Base-by-base conservation (phyloP, 2,797 vertebrate genomes). In the Xyrichtys novacula region DNA sequence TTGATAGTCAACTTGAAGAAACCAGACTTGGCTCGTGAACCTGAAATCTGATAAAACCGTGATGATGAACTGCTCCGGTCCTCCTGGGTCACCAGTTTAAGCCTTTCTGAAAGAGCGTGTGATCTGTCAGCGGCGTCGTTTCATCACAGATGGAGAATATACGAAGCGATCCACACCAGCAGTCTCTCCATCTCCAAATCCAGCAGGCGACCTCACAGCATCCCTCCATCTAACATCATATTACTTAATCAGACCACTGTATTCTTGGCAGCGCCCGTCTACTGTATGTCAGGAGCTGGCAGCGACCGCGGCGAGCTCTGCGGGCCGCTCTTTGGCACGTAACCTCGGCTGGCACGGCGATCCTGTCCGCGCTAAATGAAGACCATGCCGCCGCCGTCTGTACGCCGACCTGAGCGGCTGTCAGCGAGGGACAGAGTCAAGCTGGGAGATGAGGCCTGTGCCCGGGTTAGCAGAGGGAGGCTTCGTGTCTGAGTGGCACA, bases 251-350 rank as follows among this genome's bases (percentile, higher is more conserved):
- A 79, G 42, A 47, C 47, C 53, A 10, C 38, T 57, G 68, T 74
- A 73, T 73, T 78, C 70, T 58, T 88, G 85, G 84, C 82, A 64
- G 20, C 11, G 3, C 64, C 67, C 68, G 65, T 83, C 77, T 83
- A 77, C 85, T 86, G 82, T 84, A 84, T 86, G 81, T 81, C 76
- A 71, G 72, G 52, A 78, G 53, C 46, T 85, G 85, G 86, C 87
- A 78, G 73, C 56, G 7, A 47, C 46, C 12, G 8, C 0, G 14
- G 40, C n/a, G 40, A 65, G 61, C 81, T 67, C 80, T n/a, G 73
- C 53, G 28, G 83, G 80, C 69, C 47, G 60, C 67, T 9, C 52
- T 59, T 68, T 90, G 87, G 89, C 84, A 72, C 17, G 3, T 2
- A 36, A 70, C 81, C 76, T 53, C 8, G 7, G 29, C 48, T 82